Conservation (phyloP, 2,113 vertebrate genomes). For the Xiphophorus hellerii region DNA sequence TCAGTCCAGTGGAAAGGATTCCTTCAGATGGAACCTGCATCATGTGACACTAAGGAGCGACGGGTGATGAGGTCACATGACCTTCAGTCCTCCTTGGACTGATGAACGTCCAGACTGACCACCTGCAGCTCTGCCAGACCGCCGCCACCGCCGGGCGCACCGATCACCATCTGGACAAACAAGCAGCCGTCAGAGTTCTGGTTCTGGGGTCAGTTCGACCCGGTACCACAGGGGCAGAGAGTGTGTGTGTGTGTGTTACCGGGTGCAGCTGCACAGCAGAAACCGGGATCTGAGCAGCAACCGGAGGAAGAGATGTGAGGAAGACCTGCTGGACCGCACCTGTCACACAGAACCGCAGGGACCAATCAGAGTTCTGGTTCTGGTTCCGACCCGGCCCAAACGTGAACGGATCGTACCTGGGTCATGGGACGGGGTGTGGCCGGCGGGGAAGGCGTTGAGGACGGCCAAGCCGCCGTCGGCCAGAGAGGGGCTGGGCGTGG, state of each 20-base stretch:
- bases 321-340: slow-evolving; percentile 91
- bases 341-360: slow-evolving; percentile 47
- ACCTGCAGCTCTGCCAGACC: slow-evolving; percentile 94
- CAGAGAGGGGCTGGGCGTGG: slow-evolving; percentile 84
- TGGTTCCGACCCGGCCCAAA: background rate
- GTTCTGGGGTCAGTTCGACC: no score
- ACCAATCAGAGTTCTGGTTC: background rate
- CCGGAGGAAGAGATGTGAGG: slow-evolving; percentile 87
- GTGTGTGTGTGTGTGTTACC: slow-evolving; percentile 53
- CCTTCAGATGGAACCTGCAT: background rate
- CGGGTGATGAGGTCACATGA: background rate
- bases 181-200: no score
- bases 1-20: background rate
- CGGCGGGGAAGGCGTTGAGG: slow-evolving; percentile 90
- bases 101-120: slow-evolving; percentile 91
- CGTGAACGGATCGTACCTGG: slow-evolving; percentile 26
- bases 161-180: slow-evolving; percentile 89
- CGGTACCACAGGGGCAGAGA: no score
- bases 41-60: no score
- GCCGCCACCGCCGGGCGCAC: slow-evolving; percentile 87
- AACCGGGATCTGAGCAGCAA: slow-evolving; percentile 91
- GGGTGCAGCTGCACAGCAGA: slow-evolving; percentile 95
- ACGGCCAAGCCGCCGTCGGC: slow-evolving; percentile 87
- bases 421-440: slow-evolving; percentile 84
- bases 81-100: slow-evolving; percentile 88